phyloP scores from a whole-genome alignment of 2,797 vertebrate genomes.

The Platyrinchus mystaceus region DNA sequence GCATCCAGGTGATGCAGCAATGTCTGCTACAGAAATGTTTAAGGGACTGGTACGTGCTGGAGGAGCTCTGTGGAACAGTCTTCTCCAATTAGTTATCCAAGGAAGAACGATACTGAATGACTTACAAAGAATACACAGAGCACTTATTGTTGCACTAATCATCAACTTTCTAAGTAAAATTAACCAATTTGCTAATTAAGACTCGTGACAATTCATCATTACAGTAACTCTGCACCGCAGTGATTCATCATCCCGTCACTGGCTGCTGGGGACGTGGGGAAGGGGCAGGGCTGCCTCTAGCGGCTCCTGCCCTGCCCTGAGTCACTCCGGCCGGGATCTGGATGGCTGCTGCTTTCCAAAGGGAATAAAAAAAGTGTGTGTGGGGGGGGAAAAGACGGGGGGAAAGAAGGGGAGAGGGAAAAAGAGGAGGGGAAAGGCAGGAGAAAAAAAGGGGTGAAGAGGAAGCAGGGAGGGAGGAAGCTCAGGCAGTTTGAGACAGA shows the following conservation, averaged over 20 bases:
- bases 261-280: neutral
- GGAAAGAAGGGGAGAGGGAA: neutral
- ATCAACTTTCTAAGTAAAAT: constrained; percentile 22
- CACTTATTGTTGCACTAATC: neutral
- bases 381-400: rapidly evolving
- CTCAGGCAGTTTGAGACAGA: neutral
- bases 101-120: neutral
- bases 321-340: neutral
- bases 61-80: neutral
- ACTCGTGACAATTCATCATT: constrained; percentile 12
- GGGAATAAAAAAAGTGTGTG: neutral
- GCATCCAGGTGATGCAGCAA: neutral
- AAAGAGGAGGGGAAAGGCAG: neutral
- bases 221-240: neutral
- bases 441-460: neutral
- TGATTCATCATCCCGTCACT: neutral
- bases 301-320: neutral
- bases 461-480: rapidly evolving
- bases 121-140: neutral
- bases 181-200: constrained; percentile 29
- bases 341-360: neutral
- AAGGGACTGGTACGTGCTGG: neutral
- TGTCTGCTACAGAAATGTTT: neutral
- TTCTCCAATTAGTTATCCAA: neutral
- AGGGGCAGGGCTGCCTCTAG: neutral